Conservation (phyloP, 2,888 invertebrate species). For the Mactromeris polynyma region DNA sequence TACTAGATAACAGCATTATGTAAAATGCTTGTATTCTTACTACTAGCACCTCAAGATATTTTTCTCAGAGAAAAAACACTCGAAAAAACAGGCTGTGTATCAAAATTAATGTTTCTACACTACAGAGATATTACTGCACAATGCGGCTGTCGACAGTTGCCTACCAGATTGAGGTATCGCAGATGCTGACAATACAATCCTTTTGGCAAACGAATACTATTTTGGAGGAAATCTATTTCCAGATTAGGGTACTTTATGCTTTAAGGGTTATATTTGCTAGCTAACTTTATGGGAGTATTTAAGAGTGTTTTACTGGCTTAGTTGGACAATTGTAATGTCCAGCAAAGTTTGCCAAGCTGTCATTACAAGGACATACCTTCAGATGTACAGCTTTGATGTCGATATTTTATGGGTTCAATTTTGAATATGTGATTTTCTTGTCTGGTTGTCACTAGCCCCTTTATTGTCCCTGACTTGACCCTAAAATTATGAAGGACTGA, state of each 20-base stretch:
- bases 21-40: background rate
- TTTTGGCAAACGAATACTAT: conserved; percentile 2
- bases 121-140: conserved; percentile 10
- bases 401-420: conserved; percentile 35
- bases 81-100: background rate
- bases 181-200: background rate
- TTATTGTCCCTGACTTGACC: conserved; percentile 43
- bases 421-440: conserved; percentile 46
- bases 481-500: conserved; percentile 35
- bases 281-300: background rate
- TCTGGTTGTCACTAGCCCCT: conserved; percentile 27
- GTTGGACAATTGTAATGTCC: conserved; percentile 48
- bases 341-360: conserved; percentile 10
- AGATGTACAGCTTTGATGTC: conserved; percentile 33
- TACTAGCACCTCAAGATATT: background rate
- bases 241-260: background rate
- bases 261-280: background rate
- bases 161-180: background rate
- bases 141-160: conserved; percentile 3
- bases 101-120: conserved; percentile 9
- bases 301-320: conserved; percentile 45
- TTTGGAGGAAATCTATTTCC: background rate
- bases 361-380: conserved; percentile 42
- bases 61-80: background rate
- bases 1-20: background rate